Evolutionary conservation across 2,113 vertebrate genomes (phyloP).

Genomic region (Potamarius usumacintae): DNA sequence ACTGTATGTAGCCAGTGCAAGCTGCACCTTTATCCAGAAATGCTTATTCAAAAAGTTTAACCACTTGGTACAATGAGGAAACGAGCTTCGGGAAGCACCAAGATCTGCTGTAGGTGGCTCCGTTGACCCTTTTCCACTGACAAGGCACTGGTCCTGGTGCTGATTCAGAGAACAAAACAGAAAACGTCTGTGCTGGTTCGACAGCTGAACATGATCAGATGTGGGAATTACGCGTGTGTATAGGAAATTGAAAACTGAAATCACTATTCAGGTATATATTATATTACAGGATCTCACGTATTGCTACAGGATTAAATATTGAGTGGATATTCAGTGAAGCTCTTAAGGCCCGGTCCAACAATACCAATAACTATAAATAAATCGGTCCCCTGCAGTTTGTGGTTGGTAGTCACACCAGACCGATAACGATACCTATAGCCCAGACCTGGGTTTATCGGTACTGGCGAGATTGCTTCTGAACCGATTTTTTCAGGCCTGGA

Average conservation of each 20-base stretch:
- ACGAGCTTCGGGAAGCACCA: neutral
- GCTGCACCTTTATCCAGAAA: neutral
- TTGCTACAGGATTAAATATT: no score
- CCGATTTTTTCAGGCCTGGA: no score
- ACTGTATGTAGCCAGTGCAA: neutral
- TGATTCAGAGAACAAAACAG: neutral
- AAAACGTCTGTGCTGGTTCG: neutral
- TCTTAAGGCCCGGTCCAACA: no score
- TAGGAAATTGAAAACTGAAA: neutral
- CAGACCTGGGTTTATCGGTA: no score
- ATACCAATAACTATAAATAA: no score
- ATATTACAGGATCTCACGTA: no score
- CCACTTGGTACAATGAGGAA: neutral
- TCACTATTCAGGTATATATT: no score
- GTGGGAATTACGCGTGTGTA: neutral
- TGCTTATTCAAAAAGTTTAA: slow-evolving; percentile 16
- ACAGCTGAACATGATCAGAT: neutral
- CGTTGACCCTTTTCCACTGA: neutral
- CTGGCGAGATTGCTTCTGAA: no score
- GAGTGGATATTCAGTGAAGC: no score
- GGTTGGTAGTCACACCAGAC: no score
- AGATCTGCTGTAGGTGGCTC: neutral
- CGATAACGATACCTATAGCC: no score
- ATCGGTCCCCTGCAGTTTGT: no score
- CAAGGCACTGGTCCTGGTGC: neutral